Base-by-base conservation (phyloP, 2,797 vertebrate genomes). In the Anomalospiza imberbis region DNA sequence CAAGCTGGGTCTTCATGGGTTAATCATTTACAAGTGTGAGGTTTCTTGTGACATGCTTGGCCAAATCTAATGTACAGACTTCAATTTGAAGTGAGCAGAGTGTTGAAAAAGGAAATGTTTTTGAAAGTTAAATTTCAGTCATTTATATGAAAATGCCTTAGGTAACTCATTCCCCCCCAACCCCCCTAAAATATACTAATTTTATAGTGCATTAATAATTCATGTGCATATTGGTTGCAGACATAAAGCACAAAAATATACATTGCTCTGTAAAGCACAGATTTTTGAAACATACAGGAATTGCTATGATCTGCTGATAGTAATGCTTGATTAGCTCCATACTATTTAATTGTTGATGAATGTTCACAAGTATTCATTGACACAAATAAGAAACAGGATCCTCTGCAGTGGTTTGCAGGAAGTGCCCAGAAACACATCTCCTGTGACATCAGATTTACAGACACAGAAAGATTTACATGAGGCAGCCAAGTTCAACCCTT, bases 171-270 rank as follows among this genome's bases (percentile, higher is more conserved):
- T 71, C 5, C 17, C 21, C 16, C 25, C 11, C 31, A 17, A 6
- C n/a, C 47, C 21, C 2, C 13, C 6, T 3, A 1, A 61, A 66
- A 89, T 53, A 84, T 11, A 74, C 74, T 91, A 26, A 36, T 82
- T 96, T 97, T 77, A 71, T 93, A 85, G 60, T 28, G 53, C 40
- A 88, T 97, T 91, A 94, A 95, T 96, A 95, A 96, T 97, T 96
- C 94, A 93, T 96, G 81, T 62, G 47, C 36, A 44, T 95, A 70
- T 78, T 92, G 62, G 89, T 80, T 74, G 84, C 85, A 92, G 75
- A 71, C 76, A 91, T 80, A 93, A 87, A 95, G 48, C 58, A 85
- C 38, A 79, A 94, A 94, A 79, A 83, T 67, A 78, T 32, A 63
- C n/a, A n/a, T 83, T 48, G 79, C 86, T 93, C 4, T 73, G 34